Evolutionary conservation across 2,113 vertebrate species (phyloP), one percentile per base, ranked within the genome.

Genomic region (Rissa tridactyla): DNA sequence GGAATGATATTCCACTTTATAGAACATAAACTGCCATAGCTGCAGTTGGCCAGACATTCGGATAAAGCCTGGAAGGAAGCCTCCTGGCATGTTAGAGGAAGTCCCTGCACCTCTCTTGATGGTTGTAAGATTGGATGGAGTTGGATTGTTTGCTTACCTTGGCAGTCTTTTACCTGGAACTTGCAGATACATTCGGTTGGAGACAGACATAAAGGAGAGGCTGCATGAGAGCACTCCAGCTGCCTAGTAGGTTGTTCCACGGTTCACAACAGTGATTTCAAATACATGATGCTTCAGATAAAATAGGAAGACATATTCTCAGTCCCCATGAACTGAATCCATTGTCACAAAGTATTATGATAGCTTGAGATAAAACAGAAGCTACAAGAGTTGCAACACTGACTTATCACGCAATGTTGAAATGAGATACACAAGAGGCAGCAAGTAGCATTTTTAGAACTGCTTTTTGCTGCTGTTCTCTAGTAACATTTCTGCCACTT

Each of bases 271-370:
- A 70, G 22, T 49, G 20, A 68, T 94, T 91, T 68, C 25, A 86
- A 86, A 57, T 55, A 60, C 42, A 46, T 1, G 15, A 27, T 54
- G 44, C 8, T 88, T 93, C 82, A 75, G 38, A 60, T 54, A n/a
- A 73, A 81, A 62, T 21, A 38, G 17, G 38, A 71, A 78, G 42
- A 83, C 0, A 1, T 44, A 36, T 64, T 92, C 42, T 92, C 40
- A 78, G 60, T 66, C 38, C 26, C 42, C 47, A 15, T 34, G 42
- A 68, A 75, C 25, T 58, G 23, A 88, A 75, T 36, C 22, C 13
- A n/a, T 81, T 94, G 88, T 92, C 91, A 95, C 55, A 92, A 95
- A 73, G 46, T 34, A 81, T 96, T 94, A 91, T 38, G 42, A 66
- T 13, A 83, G 13, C 44, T 89, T 55, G 60, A 70, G 57, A 44